Percentiles rank a stretch among this genome's conserved stretches.
These are phyloP conservation scores for Caenorhabditis wallacei DNA, from an alignment of 2,888 invertebrate genomes.

Conservation along the genomic window DNA sequence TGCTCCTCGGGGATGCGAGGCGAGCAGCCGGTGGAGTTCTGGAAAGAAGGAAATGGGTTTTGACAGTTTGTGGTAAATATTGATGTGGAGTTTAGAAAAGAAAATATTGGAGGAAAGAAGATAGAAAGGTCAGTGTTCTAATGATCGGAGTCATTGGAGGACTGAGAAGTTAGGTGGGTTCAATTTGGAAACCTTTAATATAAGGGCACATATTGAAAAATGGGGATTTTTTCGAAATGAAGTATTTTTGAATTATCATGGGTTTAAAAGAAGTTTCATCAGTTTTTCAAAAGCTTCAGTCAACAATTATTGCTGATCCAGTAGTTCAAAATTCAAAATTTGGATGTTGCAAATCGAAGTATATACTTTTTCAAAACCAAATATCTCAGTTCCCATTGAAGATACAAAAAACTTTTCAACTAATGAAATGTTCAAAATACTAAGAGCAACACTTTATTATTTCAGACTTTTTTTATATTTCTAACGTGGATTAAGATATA, in stretches of 20 bases:
- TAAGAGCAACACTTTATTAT: background rate
- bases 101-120: background rate
- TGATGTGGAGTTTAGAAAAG: background rate
- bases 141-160: too few relatives aligned
- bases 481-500: background rate
- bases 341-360: too few relatives aligned
- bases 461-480: background rate
- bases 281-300: too few relatives aligned
- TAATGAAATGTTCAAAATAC: background rate
- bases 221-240: too few relatives aligned
- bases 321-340: too few relatives aligned
- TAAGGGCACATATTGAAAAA: too few relatives aligned
- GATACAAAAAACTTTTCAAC: background rate
- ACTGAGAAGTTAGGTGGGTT: too few relatives aligned
- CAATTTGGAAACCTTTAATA: too few relatives aligned
- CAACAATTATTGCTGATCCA: too few relatives aligned
- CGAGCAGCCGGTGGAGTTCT: constrained; percentile 41
- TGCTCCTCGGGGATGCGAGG: constrained; percentile 50
- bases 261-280: too few relatives aligned
- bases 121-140: constrained; percentile 17
- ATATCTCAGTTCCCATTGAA: background rate
- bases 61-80: constrained; percentile 21
- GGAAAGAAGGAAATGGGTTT: constrained; percentile 11
- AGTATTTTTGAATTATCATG: too few relatives aligned
- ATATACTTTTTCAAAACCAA: too few relatives aligned